phyloP scores from a whole-genome alignment of 2,888 invertebrate genomes.

The Phragmatobia fuliginosa region DNA sequence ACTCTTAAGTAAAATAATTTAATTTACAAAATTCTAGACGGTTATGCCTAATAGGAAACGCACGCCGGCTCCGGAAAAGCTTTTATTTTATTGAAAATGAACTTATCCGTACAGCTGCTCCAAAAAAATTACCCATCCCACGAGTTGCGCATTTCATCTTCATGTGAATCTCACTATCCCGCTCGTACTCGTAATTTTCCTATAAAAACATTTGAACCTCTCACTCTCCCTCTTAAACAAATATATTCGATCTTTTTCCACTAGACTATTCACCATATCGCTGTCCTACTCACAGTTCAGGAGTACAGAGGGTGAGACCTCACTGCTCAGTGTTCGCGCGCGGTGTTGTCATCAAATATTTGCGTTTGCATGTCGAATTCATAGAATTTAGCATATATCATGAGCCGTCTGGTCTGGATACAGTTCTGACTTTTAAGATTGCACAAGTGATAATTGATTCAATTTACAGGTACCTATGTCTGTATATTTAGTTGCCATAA shows the following conservation, averaged over 20 bases:
- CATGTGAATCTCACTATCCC: conserved; percentile 42
- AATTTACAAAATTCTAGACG: conserved; percentile 33
- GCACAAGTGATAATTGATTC: too few relatives aligned
- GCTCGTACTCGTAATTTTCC: conserved; percentile 43
- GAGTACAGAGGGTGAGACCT: conserved; percentile 39
- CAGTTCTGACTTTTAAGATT: not conserved
- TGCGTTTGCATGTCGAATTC: conserved; percentile 42
- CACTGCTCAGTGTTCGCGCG: conserved; percentile 40
- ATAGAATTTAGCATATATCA: conserved; percentile 32
- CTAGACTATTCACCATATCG: conserved; percentile 30
- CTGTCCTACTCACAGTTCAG: conserved; percentile 37
- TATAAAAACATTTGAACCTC: conserved; percentile 6
- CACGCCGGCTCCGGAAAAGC: conserved; percentile 45
- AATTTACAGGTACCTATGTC: too few relatives aligned
- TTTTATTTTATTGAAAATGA: conserved; percentile 69
- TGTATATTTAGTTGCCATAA: too few relatives aligned
- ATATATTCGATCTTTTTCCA: conserved; percentile 44
- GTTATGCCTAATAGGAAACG: conserved; percentile 35
- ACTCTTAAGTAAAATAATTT: conserved; percentile 26
- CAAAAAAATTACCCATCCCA: conserved; percentile 57
- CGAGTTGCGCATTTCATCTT: conserved; percentile 62
- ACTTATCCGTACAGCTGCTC: conserved; percentile 65
- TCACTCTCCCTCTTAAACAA: conserved; percentile 23
- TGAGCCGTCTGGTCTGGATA: conserved; percentile 15
- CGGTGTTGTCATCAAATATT: conserved; percentile 47